Evolutionary conservation across 2,888 invertebrate species (phyloP).

Genomic region (Troides helena): DNA sequence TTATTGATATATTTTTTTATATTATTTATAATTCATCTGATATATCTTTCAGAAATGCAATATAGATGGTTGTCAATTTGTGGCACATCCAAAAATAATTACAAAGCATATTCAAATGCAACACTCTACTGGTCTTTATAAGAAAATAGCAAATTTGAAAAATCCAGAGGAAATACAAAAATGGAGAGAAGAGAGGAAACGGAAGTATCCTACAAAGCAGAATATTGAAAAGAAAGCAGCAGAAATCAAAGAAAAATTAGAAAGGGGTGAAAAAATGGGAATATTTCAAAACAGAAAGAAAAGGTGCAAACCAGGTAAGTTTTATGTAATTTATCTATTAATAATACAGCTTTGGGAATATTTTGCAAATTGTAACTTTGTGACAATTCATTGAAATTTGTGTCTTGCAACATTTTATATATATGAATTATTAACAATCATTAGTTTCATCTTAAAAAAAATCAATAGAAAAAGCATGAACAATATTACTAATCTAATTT

Average conservation of each 20-base stretch:
- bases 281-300: slow-evolving; percentile 45
- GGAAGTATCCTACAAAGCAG: slow-evolving; percentile 86
- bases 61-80: slow-evolving; percentile 89
- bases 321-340: background rate
- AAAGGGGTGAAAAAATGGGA: slow-evolving; percentile 87
- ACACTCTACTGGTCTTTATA: slow-evolving; percentile 90
- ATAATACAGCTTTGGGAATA: too few relatives aligned
- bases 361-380: too few relatives aligned
- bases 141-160: slow-evolving; percentile 86
- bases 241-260: slow-evolving; percentile 82
- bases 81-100: slow-evolving; percentile 88
- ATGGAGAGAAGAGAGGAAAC: slow-evolving; percentile 91
- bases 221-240: slow-evolving; percentile 84
- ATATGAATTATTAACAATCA: too few relatives aligned
- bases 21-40: background rate
- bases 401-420: too few relatives aligned
- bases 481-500: background rate
- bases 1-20: background rate
- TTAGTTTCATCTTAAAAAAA: too few relatives aligned
- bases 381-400: too few relatives aligned
- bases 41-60: slow-evolving; percentile 82
- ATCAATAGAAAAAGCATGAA: background rate
- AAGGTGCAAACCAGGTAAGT: slow-evolving; percentile 14
- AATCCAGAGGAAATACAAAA: slow-evolving; percentile 90
- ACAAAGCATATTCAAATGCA: slow-evolving; percentile 90